Evolutionary conservation across 2,888 invertebrate genomes (phyloP).

Genomic region (Mayetiola destructor): DNA sequence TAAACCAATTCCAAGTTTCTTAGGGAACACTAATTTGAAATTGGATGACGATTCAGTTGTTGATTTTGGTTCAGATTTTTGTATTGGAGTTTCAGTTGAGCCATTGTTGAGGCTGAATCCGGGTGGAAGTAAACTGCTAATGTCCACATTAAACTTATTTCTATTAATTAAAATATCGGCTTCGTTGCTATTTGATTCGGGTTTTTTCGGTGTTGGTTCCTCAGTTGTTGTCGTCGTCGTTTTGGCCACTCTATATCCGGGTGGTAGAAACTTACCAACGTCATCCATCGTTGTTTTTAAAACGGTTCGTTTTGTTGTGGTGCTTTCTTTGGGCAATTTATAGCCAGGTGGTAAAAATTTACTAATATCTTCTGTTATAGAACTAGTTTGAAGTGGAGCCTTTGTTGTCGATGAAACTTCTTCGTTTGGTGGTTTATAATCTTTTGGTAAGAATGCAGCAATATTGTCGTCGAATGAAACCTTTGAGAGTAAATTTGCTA

Average conservation of each 20-base stretch:
- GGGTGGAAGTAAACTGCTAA: conserved; percentile 49
- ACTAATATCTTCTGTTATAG: conserved; percentile 42
- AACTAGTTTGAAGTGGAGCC: conserved; percentile 27
- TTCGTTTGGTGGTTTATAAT: conserved; percentile 27
- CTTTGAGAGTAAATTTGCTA: conserved; percentile 28
- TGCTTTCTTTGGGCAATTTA: conserved; percentile 35
- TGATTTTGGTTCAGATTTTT: conserved; percentile 18
- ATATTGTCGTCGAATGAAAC: conserved; percentile 31
- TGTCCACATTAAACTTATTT: conserved; percentile 38
- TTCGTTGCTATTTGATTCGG: conserved; percentile 30
- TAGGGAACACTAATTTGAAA: conserved; percentile 64
- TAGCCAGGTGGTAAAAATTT: conserved; percentile 54
- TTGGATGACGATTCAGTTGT: conserved; percentile 26
- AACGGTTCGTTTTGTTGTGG: conserved; percentile 20
- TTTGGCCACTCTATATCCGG: conserved; percentile 39
- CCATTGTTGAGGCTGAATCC: conserved; percentile 32
- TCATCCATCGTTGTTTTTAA: conserved; percentile 19
- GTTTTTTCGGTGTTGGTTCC: conserved; percentile 15
- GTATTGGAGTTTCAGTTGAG: conserved; percentile 17
- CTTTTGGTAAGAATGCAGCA: conserved; percentile 38
- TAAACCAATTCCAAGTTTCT: too few species aligned
- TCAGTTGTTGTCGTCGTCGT: conserved; percentile 18
- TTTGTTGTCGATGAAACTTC: conserved; percentile 14
- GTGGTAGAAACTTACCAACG: conserved; percentile 39
- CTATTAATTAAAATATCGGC: conserved; percentile 31